Conservation (phyloP, 2,113 vertebrate species). For the Poeciliopsis turrubarensis region DNA sequence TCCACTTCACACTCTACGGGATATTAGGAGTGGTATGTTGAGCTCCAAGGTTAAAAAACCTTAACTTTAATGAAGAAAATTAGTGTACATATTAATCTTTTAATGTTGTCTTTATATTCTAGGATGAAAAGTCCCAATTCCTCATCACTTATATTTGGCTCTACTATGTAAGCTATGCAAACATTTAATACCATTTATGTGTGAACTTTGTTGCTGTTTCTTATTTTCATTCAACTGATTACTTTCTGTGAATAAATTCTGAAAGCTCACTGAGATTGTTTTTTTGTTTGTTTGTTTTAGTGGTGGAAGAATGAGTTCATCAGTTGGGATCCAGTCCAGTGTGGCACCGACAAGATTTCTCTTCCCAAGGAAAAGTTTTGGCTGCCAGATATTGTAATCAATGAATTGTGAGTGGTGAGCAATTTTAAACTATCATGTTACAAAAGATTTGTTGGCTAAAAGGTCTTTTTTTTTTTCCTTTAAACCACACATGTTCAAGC, state of each 20-base stretch:
- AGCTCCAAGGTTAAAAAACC: background rate
- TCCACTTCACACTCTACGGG: conserved; percentile 67
- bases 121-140: conserved; percentile 79
- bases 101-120: conserved; percentile 17
- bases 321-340: conserved; percentile 72
- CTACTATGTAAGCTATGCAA: conserved; percentile 52
- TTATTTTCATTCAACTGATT: background rate
- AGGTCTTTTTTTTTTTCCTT: accelerated
- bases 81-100: background rate
- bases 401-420: conserved; percentile 75
- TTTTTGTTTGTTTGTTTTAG: conserved; percentile 35
- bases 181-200: background rate
- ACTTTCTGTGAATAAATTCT: background rate
- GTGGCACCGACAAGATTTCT: conserved; percentile 58
- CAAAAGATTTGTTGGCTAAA: background rate
- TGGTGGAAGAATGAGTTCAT: conserved; percentile 74
- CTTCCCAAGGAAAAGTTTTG: conserved; percentile 71
- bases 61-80: background rate
- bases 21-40: conserved; percentile 79
- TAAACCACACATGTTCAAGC: background rate
- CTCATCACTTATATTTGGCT: conserved; percentile 73
- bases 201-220: background rate
- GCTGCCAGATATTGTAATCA: conserved; percentile 78
- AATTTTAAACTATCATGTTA: background rate
- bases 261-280: background rate